A percentile compares a stretch with the other conserved stretches of the same genome.
Conservation (phyloP, 2,888 invertebrate species). For the Mechanitis messenoides region DNA sequence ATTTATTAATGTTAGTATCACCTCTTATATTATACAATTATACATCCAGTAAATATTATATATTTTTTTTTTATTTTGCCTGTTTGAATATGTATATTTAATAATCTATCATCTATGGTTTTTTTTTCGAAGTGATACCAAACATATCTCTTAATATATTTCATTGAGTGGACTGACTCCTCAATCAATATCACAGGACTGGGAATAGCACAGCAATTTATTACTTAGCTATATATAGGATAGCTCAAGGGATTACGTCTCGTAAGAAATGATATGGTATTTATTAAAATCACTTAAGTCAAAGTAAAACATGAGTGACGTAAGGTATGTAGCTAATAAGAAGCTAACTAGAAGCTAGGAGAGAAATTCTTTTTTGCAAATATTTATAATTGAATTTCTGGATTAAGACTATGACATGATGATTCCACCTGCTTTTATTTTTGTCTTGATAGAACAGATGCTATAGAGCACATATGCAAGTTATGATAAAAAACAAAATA, state of each 20-base stretch:
- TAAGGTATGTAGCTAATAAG: constrained; percentile 1
- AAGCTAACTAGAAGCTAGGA: neutral
- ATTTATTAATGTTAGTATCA: too few relatives aligned
- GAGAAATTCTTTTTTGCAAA: neutral
- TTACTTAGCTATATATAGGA: too few relatives aligned
- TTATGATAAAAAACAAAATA: too few relatives aligned
- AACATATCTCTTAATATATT: constrained; percentile 9
- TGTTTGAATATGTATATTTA: too few relatives aligned
- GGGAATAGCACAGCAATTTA: constrained; percentile 14
- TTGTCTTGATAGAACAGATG: too few relatives aligned
- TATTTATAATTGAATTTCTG: constrained; percentile 8
- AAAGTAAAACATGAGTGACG: constrained; percentile 10
- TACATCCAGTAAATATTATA: too few relatives aligned
- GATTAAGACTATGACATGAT: neutral
- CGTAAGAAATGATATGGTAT: constrained; percentile 15
- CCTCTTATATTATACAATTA: too few relatives aligned
- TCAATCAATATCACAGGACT: constrained; percentile 24
- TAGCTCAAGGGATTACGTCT: constrained; percentile 21
- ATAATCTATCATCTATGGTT: constrained; percentile 7
- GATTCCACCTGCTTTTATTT: too few relatives aligned
- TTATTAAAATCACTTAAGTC: constrained; percentile 17
- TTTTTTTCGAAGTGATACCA: constrained; percentile 16
- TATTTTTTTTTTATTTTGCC: too few relatives aligned
- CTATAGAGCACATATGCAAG: too few relatives aligned
- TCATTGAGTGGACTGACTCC: constrained; percentile 19